Evolutionary conservation across 1,140 invertebrate species (phyloP).

Genomic region (Drosophila pseudoobscura): DNA sequence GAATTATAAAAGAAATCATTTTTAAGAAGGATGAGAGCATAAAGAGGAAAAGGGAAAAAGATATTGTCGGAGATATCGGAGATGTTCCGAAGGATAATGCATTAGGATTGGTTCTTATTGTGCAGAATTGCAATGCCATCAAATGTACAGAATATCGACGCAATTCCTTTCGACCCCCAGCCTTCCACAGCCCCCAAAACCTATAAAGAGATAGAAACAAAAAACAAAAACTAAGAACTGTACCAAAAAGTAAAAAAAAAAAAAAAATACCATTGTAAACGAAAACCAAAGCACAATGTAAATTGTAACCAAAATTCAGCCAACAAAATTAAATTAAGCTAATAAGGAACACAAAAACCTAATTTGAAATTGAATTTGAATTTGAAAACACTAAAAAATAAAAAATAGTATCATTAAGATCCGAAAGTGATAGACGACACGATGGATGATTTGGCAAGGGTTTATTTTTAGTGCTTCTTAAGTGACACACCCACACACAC

Average conservation of each 20-base stretch:
- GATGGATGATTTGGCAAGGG: constrained; percentile 59
- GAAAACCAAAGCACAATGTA: constrained; percentile 49
- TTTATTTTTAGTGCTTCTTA: constrained; percentile 67
- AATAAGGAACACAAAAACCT: constrained; percentile 3
- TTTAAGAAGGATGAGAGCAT: too few relatives aligned
- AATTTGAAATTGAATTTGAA: constrained; percentile 39
- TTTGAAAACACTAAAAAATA: constrained; percentile 11
- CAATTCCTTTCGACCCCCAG: background rate
- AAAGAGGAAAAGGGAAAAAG: too few relatives aligned
- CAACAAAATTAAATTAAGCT: constrained; percentile 2
- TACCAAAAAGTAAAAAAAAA: constrained; percentile 11
- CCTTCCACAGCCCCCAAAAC: constrained; percentile 4
- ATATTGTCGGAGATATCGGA: too few relatives aligned
- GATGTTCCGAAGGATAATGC: too few relatives aligned
- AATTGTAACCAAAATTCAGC: constrained; percentile 30
- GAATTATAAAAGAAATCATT: too few relatives aligned
- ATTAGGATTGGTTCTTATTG: too few relatives aligned
- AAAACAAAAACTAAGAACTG: constrained; percentile 16
- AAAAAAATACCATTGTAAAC: constrained; percentile 10
- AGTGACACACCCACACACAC: constrained; percentile 55
- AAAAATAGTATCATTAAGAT: constrained; percentile 24
- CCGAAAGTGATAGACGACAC: constrained; percentile 33
- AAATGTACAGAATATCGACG: too few relatives aligned
- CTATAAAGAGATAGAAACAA: background rate
- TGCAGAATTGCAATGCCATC: too few relatives aligned